These are phyloP conservation scores for Numenius arquata DNA, from an alignment of 2,113 vertebrate genomes.

Conservation along the genomic window DNA sequence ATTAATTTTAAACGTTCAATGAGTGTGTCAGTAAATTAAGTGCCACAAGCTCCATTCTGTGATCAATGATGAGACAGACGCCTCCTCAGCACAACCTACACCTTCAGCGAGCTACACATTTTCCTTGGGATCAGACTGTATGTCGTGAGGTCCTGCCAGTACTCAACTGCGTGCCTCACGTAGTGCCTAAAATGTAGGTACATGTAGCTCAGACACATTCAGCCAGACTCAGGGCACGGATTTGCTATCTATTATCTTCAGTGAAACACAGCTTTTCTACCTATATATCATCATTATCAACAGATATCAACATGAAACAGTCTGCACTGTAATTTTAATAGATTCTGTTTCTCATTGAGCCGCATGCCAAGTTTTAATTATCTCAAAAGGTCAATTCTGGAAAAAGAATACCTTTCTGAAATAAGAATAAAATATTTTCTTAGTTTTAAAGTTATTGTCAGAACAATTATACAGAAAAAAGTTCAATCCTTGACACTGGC, in stretches of 20 bases:
- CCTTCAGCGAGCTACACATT: neutral
- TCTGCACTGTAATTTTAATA: neutral
- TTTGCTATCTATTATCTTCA: neutral
- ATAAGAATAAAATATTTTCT: neutral
- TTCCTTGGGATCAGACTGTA: neutral
- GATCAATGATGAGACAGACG: neutral
- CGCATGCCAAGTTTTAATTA: neutral
- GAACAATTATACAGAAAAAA: neutral
- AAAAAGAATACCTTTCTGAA: neutral
- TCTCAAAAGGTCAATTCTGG: neutral
- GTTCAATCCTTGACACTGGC: neutral
- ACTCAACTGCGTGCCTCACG: neutral
- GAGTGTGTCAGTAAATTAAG: neutral
- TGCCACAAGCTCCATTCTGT: neutral
- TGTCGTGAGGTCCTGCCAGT: neutral
- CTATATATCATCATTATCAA: neutral
- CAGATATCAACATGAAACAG: neutral
- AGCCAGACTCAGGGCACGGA: neutral
- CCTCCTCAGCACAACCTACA: neutral
- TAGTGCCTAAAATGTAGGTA: neutral
- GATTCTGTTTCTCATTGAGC: neutral
- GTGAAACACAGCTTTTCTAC: neutral
- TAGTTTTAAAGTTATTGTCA: neutral
- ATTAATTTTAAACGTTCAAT: neutral
- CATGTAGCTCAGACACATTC: neutral